Evolutionary conservation across 2,797 vertebrate genomes (phyloP).

Genomic region (Hippoglossus hippoglossus): DNA sequence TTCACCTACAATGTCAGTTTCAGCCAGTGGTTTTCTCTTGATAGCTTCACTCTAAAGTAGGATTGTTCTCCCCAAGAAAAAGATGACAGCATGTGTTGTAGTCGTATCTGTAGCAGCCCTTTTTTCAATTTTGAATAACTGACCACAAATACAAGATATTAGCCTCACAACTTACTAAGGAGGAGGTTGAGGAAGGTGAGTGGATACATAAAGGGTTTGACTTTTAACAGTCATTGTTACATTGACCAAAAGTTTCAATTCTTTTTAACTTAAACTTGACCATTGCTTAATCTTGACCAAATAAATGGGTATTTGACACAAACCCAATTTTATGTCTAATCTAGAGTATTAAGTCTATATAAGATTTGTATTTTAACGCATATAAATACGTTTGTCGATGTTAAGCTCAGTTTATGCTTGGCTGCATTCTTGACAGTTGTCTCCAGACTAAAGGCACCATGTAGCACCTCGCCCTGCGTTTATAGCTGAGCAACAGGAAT

Average conservation of each 20-base stretch:
- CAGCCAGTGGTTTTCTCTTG: not conserved
- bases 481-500: conserved; percentile 45
- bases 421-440: conserved; percentile 40
- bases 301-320: no score
- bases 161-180: no score
- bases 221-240: no score
- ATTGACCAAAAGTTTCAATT: no score
- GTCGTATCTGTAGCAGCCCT: no score
- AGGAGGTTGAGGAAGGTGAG: no score
- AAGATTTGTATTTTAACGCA: conserved; percentile 12
- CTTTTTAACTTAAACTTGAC: no score
- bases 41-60: not conserved
- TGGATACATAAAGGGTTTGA: no score
- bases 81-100: no score
- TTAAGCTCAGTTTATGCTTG: conserved; percentile 24
- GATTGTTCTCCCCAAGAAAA: not conserved
- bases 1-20: not conserved
- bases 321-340: not conserved
- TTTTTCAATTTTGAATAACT: no score
- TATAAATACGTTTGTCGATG: conserved; percentile 25
- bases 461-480: conserved; percentile 27
- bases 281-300: no score
- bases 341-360: not conserved
- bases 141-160: no score
- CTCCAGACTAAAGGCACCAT: conserved; percentile 39